Conservation (phyloP, 2,113 vertebrate species). For the Lycocorax pyrrhopterus region DNA sequence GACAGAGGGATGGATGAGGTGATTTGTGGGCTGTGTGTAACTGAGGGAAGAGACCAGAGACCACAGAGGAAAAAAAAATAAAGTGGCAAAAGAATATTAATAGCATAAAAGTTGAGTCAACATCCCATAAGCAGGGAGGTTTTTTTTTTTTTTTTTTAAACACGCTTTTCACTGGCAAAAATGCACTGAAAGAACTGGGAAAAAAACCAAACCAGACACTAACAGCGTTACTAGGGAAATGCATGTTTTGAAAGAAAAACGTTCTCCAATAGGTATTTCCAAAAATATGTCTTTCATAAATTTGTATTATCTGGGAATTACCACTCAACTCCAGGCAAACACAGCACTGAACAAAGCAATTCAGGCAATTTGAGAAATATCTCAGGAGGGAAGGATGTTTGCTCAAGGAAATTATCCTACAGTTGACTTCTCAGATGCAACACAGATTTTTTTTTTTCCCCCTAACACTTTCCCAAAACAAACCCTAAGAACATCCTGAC, state of each 20-base stretch:
- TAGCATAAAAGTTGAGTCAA: not conserved
- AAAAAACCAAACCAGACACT: not conserved
- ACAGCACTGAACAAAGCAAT: not conserved
- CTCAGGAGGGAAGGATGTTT: slow-evolving; percentile 5
- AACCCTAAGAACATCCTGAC: not conserved
- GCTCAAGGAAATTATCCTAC: slow-evolving; percentile 8
- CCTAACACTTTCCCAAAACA: not conserved
- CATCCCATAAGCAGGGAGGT: not conserved
- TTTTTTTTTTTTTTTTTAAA: not conserved
- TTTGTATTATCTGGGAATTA: not conserved
- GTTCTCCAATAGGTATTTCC: not conserved
- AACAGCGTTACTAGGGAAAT: fast-evolving
- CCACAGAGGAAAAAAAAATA: not conserved
- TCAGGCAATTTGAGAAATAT: not conserved
- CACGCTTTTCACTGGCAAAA: not conserved
- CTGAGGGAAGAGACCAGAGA: not conserved
- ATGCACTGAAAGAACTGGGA: not conserved
- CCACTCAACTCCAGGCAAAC: slow-evolving; percentile 12
- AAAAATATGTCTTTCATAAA: not conserved
- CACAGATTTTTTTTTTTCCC: not conserved
- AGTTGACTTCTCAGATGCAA: not conserved
- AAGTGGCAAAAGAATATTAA: not conserved
- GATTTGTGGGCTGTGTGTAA: not conserved
- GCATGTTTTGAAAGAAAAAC: not conserved
- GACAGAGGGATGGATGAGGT: not conserved